Conservation (phyloP, 2,888 invertebrate genomes). For the Thera britannica region DNA sequence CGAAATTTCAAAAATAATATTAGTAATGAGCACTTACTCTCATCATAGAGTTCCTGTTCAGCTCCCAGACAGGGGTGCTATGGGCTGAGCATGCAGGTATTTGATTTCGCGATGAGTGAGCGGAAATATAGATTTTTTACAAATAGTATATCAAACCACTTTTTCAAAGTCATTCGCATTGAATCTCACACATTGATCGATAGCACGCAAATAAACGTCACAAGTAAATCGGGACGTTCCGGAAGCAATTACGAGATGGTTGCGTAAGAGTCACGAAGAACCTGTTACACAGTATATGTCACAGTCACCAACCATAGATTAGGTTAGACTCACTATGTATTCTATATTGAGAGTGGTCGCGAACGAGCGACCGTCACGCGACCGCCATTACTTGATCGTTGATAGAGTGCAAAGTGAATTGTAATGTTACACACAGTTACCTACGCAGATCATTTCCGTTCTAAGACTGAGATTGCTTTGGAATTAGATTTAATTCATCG, state of each 20-base stretch:
- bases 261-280: conserved; percentile 46
- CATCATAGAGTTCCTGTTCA: no score
- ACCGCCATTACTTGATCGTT: conserved; percentile 52
- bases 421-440: conserved; percentile 20
- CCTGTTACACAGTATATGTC: conserved; percentile 12
- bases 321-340: conserved; percentile 34
- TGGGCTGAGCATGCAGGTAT: no score
- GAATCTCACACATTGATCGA: conserved; percentile 41
- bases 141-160: background rate
- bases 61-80: no score
- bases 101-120: no score
- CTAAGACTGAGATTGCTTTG: background rate
- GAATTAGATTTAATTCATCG: no score
- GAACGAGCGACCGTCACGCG: conserved; percentile 60
- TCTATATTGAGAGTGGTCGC: conserved; percentile 67
- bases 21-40: no score
- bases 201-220: conserved; percentile 47
- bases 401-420: conserved; percentile 24
- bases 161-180: conserved; percentile 3
- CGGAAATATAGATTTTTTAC: no score
- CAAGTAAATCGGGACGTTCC: conserved; percentile 50
- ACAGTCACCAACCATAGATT: conserved; percentile 2
- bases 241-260: conserved; percentile 66
- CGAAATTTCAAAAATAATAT: no score
- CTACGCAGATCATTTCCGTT: conserved; percentile 15